Conservation (phyloP, 1,140 invertebrate genomes). For the Aphelinus atriplicis region DNA sequence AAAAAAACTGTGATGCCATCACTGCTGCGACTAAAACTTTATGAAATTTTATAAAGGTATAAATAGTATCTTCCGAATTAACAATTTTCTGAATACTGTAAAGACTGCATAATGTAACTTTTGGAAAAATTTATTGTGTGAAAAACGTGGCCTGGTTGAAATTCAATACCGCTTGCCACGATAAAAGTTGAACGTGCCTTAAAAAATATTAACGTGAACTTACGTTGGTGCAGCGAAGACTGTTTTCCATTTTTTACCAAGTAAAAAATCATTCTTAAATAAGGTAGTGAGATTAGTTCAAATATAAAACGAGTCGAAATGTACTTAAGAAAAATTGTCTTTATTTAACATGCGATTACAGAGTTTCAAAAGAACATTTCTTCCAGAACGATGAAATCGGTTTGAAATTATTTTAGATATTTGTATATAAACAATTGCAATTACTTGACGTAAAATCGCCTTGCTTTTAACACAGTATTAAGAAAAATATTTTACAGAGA, state of each 20-base stretch:
- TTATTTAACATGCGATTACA: slow-evolving; percentile 19
- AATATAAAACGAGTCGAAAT: slow-evolving; percentile 36
- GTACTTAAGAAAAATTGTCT: slow-evolving; percentile 33
- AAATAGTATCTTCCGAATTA: not conserved
- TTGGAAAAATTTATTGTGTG: slow-evolving; percentile 12
- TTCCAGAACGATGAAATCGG: slow-evolving; percentile 30
- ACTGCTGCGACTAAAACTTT: not conserved
- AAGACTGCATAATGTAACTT: slow-evolving; percentile 34
- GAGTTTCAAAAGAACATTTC: slow-evolving; percentile 15
- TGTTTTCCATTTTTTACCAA: slow-evolving; percentile 41
- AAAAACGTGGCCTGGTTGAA: slow-evolving; percentile 28
- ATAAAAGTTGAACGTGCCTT: slow-evolving; percentile 38
- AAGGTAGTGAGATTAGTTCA: slow-evolving; percentile 42
- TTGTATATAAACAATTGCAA: slow-evolving; percentile 35
- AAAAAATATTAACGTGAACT: slow-evolving; percentile 32
- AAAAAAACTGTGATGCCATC: slow-evolving; percentile 23
- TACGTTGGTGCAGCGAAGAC: slow-evolving; percentile 40
- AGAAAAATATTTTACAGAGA: slow-evolving; percentile 23
- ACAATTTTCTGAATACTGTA: slow-evolving; percentile 5
- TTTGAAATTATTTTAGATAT: slow-evolving; percentile 21
- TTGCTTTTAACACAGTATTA: slow-evolving; percentile 35
- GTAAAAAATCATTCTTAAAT: slow-evolving; percentile 35
- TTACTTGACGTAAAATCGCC: slow-evolving; percentile 16
- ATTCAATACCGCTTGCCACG: slow-evolving; percentile 22
- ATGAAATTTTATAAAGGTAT: slow-evolving; percentile 3